phyloP scores from a whole-genome alignment of 2,888 invertebrate genomes.

The Cataglyphis altisquamis region DNA sequence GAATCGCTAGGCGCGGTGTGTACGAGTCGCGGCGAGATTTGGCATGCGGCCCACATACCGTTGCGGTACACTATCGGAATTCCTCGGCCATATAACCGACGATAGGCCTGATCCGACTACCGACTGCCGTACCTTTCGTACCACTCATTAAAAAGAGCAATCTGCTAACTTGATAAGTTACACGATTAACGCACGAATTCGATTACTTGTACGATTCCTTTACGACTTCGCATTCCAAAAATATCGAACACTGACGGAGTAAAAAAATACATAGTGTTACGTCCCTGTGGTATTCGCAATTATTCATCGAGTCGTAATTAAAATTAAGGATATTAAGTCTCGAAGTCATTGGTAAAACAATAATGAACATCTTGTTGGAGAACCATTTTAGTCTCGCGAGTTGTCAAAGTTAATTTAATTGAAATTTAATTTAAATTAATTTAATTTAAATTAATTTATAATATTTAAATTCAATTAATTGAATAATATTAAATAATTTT shows the following conservation, averaged over 20 bases:
- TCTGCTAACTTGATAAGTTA: background rate
- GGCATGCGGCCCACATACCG: conserved; percentile 70
- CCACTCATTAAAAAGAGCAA: background rate
- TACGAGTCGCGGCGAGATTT: conserved; percentile 58
- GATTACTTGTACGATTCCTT: background rate
- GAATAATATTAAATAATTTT: background rate
- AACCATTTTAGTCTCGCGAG: no score
- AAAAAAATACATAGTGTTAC: background rate
- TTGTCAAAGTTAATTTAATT: no score
- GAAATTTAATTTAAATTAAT: no score
- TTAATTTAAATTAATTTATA: no score
- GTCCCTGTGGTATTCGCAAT: no score
- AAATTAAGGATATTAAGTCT: no score
- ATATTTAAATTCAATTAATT: no score
- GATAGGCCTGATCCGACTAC: background rate
- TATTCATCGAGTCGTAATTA: no score
- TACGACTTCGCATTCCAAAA: background rate
- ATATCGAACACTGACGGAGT: background rate
- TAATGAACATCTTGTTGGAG: no score
- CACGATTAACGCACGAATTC: background rate
- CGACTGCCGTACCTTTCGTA: conserved; percentile 2
- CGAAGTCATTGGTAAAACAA: no score
- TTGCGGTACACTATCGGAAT: conserved; percentile 63
- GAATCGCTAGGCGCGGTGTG: conserved; percentile 34
- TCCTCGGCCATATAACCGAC: conserved; percentile 47